Base-by-base conservation (phyloP, 1,140 invertebrate species). In the Archegozetes longisetosus region DNA sequence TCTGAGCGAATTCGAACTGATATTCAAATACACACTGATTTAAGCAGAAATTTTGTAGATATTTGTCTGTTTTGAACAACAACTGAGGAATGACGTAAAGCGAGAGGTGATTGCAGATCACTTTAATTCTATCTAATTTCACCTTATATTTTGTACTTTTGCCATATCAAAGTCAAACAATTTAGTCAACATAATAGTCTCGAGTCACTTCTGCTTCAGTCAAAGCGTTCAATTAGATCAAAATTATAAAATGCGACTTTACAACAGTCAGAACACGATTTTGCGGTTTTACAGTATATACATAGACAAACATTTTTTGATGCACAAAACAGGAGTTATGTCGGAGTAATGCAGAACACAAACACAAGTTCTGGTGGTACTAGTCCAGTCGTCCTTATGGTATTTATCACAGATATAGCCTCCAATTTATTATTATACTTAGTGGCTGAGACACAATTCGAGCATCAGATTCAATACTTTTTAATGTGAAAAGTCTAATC, bases 231-330 rank as follows among this genome's bases (percentile, higher is more conserved):
- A 28, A 96, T 93, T 88, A 96, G 92, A 70, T 96, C 91, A 71
- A 93, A 94, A 73, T 94, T 94, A 70, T 90, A 91, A 71, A 95
- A 95, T 70, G 91, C 92, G 2, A 91, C 75, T 74, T 90, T 90
- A 70, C 92, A 97, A 84, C 86, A 90, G 83, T 69, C 92, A 97
- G 0, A 85, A 81, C 14, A 91, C 84, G 66, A 92, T 90, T 71
- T 88, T 86, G 51, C 89, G 79, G 74, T 84, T 85, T 62, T 79
- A 81, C 68, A 85, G 79, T 13, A 92, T 87, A 70, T 84, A 90
- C 20, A 91, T 82, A 71, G 90, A 90, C 71, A 90, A 80, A 71
- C 88, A 93, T 0, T 85, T 82, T 64, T 85, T 84, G 1, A 81
- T 83, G 70, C 88, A 93, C 70, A 90, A 92, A 59, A 64, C 55